Evolutionary conservation across 2,797 vertebrate species (phyloP).

Genomic region (Pogoniulus pusillus): DNA sequence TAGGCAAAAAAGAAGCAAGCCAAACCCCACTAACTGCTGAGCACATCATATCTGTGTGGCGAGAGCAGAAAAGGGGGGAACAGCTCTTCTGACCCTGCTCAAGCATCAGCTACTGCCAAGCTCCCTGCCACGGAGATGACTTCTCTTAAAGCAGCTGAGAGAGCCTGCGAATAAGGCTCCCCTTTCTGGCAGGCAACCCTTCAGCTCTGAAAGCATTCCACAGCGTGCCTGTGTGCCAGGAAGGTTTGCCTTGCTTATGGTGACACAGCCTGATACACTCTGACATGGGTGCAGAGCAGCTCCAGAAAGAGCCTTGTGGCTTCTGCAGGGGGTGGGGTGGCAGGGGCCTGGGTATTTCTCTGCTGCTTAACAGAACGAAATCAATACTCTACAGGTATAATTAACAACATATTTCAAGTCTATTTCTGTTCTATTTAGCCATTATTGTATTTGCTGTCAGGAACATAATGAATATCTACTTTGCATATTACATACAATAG

Average conservation of each 20-base stretch:
- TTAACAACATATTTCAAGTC: background rate
- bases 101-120: no score
- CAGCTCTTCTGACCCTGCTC: fast-evolving
- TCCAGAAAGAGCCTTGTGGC: background rate
- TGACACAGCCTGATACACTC: background rate
- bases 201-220: background rate
- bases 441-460: background rate
- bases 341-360: background rate
- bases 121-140: background rate
- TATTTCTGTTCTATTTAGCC: background rate
- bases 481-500: constrained; percentile 16
- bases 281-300: background rate
- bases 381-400: background rate
- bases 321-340: background rate
- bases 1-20: background rate
- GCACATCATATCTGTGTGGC: background rate
- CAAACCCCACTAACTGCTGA: background rate
- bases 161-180: background rate
- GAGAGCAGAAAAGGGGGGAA: background rate
- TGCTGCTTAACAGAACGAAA: background rate
- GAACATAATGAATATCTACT: constrained; percentile 19
- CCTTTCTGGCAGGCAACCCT: background rate
- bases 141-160: background rate
- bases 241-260: background rate
- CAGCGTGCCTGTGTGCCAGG: background rate